Evolutionary conservation across 2,797 vertebrate species (phyloP), one percentile per base, ranked within the genome.

Genomic region (Urosaurus nigricauda): DNA sequence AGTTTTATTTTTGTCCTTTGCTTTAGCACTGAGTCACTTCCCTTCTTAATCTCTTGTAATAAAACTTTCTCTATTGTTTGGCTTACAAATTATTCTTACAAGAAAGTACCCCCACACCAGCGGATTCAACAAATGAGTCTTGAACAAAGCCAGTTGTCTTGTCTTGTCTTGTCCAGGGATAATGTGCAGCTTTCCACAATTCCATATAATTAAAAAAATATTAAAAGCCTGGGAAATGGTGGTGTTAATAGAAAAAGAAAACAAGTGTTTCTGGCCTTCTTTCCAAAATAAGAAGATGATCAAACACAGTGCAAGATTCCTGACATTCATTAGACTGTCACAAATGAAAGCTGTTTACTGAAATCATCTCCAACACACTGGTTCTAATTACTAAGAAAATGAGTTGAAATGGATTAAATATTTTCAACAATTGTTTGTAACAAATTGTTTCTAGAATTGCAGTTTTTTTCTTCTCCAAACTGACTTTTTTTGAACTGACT

Each of bases 321-420:
- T 0, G 3, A 90, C 91, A 84, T 91, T 29, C 86, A 92, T 91
- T 58, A 91, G 79, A 65, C 58, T 83, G 87, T 85, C 88, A 78
- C 83, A 93, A 94, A 93, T 65, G 24, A 90, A 93, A 91, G 80
- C 65, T 92, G 90, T 40, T 71, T 58, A 29, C 51, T 83, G 92
- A 90, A 85, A 87, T 0, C 78, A 47, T 82, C 94, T 94, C 90
- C 91, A 92, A 73, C 73, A 92, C 80, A 86, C 24, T 86, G 92
- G 91, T 87, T 94, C 93, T 94, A 87, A 88, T 94, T 94, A 94
- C 87, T 91, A 90, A 75, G 83, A 70, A 93, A 94, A 94, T 86
- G 47, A 91, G 89, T 68, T 83, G 91, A 90, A 96, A 95, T 51
- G 47, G 86, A 94, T 96, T 91, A 94, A 90, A 77, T 85, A 91